Evolutionary conservation across 2,888 invertebrate species (phyloP), one percentile per base, ranked within the genome.

Genomic region (Slavum lentiscoides): DNA sequence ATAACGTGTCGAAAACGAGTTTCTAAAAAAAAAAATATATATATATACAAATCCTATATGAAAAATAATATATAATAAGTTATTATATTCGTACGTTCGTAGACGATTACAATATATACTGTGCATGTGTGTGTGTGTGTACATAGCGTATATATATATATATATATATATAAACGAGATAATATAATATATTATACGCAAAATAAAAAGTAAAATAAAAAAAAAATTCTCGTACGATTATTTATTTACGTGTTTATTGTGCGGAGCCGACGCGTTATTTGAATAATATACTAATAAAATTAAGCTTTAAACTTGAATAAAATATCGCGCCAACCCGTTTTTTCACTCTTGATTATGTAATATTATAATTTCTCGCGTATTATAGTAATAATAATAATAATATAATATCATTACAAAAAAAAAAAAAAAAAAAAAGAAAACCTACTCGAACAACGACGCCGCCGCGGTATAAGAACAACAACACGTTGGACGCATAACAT

Each of bases 261-360:
- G 13, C 23, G 13, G 3, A 23, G 55, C 58, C 58, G 30, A 61
- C 43, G 17, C 37, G 30, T 17, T 70, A n/a, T 74, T 62, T 55
- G 17, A 59, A 49, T 49, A 53, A 66, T 74, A 59, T 58, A n/a
- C 49, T 30, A 76, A 68, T 76, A 76, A 75, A 67, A 67, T 23
- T n/a, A 76, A 76, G 68, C 58, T 68, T 76, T 68, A 68, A 59
- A 76, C 75, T 76, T 68, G 59, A 49, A 76, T 76, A 30, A 68
- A 76, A 68, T 76, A 76, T 68, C 19, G 53, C 68, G 59, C 30
- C n/a, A 68, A 75, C 75, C 49, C n/a, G 30, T 68, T 67, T 68
- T n/a, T 59, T 30, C 59, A 49, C 59, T 59, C 43, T 6, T 49
- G 59, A 68, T 67, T 75, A 23, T 49, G 49, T 23, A 76, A 30